These are phyloP conservation scores for Drosophila mimica DNA, from an alignment of 2,888 invertebrate species.

Conservation along the genomic window DNA sequence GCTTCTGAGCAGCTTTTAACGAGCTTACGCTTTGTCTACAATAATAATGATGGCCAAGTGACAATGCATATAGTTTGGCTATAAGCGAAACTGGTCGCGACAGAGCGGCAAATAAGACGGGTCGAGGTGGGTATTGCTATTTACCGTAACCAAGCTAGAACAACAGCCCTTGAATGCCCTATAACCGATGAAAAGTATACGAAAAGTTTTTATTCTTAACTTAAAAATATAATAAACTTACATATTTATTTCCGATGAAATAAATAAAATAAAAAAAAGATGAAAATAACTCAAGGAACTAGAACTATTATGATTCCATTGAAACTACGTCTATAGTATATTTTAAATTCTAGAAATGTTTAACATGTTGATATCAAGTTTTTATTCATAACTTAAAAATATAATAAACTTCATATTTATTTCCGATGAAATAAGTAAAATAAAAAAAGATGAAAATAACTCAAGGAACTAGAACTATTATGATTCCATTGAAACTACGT, in stretches of 20 bases:
- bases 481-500: neutral
- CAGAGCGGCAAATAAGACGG: neutral
- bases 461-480: neutral
- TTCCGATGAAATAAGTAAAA: no score
- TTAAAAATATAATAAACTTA: neutral
- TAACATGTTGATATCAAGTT: neutral
- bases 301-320: neutral
- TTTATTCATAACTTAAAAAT: no score
- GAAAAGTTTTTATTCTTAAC: neutral
- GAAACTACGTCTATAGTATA: neutral
- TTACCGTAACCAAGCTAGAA: neutral
- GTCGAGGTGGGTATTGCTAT: neutral
- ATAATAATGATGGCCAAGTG: constrained; percentile 70
- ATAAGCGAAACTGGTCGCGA: constrained; percentile 14
- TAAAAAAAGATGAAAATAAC: no score
- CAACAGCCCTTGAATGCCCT: neutral
- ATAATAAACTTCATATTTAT: no score
- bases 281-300: neutral
- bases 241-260: neutral
- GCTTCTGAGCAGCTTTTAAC: constrained; percentile 70
- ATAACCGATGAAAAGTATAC: neutral
- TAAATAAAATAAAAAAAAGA: neutral
- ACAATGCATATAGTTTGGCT: constrained; percentile 71
- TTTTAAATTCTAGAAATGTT: neutral
- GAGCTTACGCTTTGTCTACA: constrained; percentile 64